Evolutionary conservation across 2,113 vertebrate species (phyloP).

Genomic region (Cyprinus carpio): DNA sequence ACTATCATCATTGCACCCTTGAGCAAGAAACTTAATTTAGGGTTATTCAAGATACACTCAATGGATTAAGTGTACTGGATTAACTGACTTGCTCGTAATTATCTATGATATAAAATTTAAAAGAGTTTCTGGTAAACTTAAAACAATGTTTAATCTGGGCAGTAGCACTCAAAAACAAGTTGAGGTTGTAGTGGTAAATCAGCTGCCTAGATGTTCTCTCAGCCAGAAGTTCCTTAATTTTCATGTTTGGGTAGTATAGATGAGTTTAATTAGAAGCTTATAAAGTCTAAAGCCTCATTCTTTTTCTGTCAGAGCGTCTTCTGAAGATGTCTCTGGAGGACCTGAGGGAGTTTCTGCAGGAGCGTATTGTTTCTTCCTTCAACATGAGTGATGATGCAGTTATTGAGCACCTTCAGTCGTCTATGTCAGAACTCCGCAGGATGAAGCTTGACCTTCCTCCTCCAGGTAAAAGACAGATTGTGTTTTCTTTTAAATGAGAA

Average conservation of each 20-base stretch:
- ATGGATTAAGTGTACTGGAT: no score
- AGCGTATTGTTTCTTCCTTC: conserved; percentile 77
- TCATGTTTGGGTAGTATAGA: neutral
- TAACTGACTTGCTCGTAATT: no score
- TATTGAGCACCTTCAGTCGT: conserved; percentile 79
- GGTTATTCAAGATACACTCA: no score
- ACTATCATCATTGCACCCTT: neutral
- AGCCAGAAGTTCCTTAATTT: neutral
- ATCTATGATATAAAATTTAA: no score
- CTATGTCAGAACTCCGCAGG: conserved; percentile 80
- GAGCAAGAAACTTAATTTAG: neutral
- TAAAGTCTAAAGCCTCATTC: conserved; percentile 1
- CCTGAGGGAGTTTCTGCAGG: conserved; percentile 85
- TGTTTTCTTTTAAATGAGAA: neutral
- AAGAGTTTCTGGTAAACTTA: neutral
- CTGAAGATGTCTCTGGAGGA: conserved; percentile 83
- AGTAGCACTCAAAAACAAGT: neutral
- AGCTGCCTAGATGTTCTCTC: neutral
- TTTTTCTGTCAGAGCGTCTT: conserved; percentile 74
- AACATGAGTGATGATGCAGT: conserved; percentile 77
- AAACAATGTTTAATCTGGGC: neutral
- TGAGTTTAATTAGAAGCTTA: neutral
- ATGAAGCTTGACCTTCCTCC: conserved; percentile 84
- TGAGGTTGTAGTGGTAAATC: neutral
- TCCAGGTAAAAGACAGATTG: conserved; percentile 70